These are phyloP conservation scores for Brevimyrus niger DNA, from an alignment of 2,113 vertebrate species.

Conservation along the genomic window DNA sequence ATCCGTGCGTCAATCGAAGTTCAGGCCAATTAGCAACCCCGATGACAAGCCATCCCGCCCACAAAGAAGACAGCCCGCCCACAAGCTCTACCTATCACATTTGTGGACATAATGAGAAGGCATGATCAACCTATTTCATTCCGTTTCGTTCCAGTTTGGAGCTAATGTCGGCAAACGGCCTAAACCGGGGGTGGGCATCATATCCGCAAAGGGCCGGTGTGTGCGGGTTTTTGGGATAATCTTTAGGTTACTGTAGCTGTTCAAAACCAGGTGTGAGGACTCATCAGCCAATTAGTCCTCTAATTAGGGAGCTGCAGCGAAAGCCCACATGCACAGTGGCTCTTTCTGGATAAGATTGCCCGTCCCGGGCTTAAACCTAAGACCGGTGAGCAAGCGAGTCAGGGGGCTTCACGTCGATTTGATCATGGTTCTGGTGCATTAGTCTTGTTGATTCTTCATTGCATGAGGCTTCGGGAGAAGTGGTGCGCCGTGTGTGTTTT, in stretches of 20 bases:
- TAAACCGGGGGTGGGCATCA: background rate
- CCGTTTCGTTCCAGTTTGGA: background rate
- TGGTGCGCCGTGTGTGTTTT: background rate
- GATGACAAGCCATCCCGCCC: background rate
- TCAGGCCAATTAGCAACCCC: constrained; percentile 30
- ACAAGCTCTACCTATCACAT: constrained; percentile 29
- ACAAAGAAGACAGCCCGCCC: background rate
- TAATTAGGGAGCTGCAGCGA: no score
- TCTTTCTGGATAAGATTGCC: no score
- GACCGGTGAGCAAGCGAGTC: background rate
- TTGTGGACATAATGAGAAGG: constrained; percentile 27
- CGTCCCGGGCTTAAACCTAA: background rate
- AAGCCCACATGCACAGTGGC: no score
- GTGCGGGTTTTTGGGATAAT: no score
- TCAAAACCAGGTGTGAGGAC: no score
- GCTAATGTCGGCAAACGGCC: constrained; percentile 17
- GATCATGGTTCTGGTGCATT: background rate
- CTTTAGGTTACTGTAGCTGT: no score
- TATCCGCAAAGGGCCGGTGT: no score
- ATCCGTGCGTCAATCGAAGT: constrained; percentile 26
- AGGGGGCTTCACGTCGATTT: background rate
- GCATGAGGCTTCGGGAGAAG: background rate
- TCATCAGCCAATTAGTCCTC: no score
- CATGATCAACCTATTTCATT: constrained; percentile 24
- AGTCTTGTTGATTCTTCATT: background rate